These are phyloP conservation scores for Zaprionus africanus DNA, from an alignment of 1,140 invertebrate species.

Conservation along the genomic window DNA sequence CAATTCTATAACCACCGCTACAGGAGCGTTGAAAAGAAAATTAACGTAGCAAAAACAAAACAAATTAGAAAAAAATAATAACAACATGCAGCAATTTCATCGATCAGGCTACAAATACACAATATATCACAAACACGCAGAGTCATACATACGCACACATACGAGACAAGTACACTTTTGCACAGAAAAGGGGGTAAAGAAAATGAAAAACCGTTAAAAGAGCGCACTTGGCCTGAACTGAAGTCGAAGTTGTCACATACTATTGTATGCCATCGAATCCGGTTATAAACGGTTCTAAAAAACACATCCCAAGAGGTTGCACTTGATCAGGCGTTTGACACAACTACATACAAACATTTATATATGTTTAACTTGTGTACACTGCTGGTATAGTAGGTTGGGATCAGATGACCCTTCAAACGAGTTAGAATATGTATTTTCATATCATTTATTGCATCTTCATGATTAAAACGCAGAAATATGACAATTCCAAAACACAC, in stretches of 20 bases:
- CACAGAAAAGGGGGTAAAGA: constrained; percentile 13
- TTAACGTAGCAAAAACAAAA: constrained; percentile 60
- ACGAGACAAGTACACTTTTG: neutral
- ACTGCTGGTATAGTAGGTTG: neutral
- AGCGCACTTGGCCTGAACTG: constrained; percentile 38
- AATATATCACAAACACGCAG: constrained; percentile 21
- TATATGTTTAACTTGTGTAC: neutral
- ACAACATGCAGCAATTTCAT: constrained; percentile 57
- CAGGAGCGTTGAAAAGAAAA: constrained; percentile 69
- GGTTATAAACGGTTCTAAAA: constrained; percentile 69
- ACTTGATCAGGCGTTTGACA: constrained; percentile 42
- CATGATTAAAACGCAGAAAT: constrained; percentile 49
- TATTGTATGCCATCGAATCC: constrained; percentile 61
- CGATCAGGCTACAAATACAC: constrained; percentile 41
- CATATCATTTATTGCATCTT: constrained; percentile 36
- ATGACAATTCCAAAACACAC: constrained; percentile 51
- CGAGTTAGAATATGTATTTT: constrained; percentile 3
- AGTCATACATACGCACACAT: constrained; percentile 8
- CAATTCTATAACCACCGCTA: constrained; percentile 63
- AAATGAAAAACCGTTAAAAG: constrained; percentile 60
- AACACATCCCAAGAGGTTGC: constrained; percentile 59
- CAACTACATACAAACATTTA: constrained; percentile 2
- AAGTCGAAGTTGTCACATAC: constrained; percentile 51
- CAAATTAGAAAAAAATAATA: constrained; percentile 40
- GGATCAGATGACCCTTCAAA: neutral